A percentile compares a stretch with the other conserved stretches of the same genome.
phyloP scores from a whole-genome alignment of 2,797 vertebrate genomes.

The Smutsia temminckii region DNA sequence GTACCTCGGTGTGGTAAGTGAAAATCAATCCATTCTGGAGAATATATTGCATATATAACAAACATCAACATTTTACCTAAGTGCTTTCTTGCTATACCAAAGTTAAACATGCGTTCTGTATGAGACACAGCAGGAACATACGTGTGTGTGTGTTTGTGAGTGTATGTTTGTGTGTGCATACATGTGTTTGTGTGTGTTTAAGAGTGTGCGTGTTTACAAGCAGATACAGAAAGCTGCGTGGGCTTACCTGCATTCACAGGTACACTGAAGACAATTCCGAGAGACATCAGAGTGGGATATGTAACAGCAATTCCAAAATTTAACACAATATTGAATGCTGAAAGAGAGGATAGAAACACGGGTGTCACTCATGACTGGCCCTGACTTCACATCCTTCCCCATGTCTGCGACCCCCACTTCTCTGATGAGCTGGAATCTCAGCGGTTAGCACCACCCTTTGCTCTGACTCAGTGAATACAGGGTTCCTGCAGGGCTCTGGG shows the following conservation, averaged over 20 bases:
- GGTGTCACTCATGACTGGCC: neutral
- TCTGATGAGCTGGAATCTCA: neutral
- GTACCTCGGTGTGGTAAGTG: neutral
- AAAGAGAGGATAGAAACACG: conserved; percentile 57
- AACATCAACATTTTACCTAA: neutral
- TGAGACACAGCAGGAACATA: neutral
- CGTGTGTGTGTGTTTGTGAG: neutral
- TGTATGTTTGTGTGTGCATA: neutral
- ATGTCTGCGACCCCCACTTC: neutral
- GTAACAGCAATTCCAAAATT: conserved; percentile 99
- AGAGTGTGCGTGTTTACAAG: neutral
- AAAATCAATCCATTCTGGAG: neutral
- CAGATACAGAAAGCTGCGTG: neutral
- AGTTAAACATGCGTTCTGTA: neutral
- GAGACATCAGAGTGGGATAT: conserved; percentile 95
- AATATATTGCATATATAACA: neutral
- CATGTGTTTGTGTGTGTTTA: too few relatives aligned
- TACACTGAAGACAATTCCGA: conserved; percentile 96
- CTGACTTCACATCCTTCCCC: too few relatives aligned
- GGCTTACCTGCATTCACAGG: conserved; percentile 96
- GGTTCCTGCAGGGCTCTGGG: neutral
- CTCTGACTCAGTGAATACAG: neutral
- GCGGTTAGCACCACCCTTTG: neutral
- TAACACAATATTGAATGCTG: conserved; percentile 97
- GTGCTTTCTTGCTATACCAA: neutral